Conservation (phyloP, 1,140 invertebrate genomes). For the Whitmania pigra region DNA sequence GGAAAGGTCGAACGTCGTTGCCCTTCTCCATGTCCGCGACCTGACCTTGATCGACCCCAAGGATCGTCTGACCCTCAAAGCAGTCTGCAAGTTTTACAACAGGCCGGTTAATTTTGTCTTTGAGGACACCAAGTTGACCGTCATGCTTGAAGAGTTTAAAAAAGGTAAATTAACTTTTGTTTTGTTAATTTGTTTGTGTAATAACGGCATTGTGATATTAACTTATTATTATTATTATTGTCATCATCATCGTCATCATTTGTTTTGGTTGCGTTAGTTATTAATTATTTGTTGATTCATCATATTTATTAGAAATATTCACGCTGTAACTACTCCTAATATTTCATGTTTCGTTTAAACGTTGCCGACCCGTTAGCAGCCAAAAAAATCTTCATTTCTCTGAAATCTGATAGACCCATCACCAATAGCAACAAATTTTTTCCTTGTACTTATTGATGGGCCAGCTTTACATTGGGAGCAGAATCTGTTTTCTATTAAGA, state of each 20-base stretch:
- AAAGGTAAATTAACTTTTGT: slow-evolving; percentile 49
- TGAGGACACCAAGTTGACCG: slow-evolving; percentile 76
- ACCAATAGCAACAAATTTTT: too few relatives aligned
- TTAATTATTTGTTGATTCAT: too few relatives aligned
- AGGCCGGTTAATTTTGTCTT: slow-evolving; percentile 85
- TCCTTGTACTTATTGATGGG: too few relatives aligned
- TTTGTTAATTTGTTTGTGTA: neutral
- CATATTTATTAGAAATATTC: too few relatives aligned
- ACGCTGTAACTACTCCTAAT: too few relatives aligned
- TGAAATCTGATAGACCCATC: too few relatives aligned
- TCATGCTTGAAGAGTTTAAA: slow-evolving; percentile 89
- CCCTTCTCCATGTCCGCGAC: slow-evolving; percentile 20
- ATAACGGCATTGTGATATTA: neutral
- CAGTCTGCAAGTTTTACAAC: slow-evolving; percentile 82
- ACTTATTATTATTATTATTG: neutral
- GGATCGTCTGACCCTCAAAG: slow-evolving; percentile 76
- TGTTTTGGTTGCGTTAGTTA: too few relatives aligned
- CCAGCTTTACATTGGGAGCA: too few relatives aligned
- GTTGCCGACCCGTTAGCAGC: too few relatives aligned
- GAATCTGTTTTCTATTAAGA: too few relatives aligned
- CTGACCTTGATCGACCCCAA: slow-evolving; percentile 71
- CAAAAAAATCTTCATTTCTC: too few relatives aligned
- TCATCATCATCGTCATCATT: neutral
- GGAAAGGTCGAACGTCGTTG: slow-evolving; percentile 18
- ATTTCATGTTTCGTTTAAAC: too few relatives aligned